Evolutionary conservation across 2,888 invertebrate genomes (phyloP), one percentile per base, ranked within the genome.

Genomic region (Vandiemenella viatica): DNA sequence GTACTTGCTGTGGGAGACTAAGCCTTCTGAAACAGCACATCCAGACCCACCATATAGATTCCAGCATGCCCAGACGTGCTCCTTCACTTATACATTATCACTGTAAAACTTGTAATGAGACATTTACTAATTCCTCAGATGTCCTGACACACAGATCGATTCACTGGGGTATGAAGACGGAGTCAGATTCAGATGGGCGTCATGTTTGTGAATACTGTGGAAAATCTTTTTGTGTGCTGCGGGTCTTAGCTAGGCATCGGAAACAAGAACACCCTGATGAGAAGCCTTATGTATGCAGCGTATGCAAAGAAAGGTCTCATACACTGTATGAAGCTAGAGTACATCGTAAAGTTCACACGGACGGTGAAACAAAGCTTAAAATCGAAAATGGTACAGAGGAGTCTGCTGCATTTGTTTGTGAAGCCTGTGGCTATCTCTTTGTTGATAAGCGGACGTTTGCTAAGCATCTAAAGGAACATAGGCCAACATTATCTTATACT

Each of bases 321-420:
- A 55, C 55, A 4, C 38, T 55, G n/a, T 53, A 55, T 43, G 55
- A 55, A 38, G 55, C 55, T 6, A 45, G 55, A 18, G 38, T 46
- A 18, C 55, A 55, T 37, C 43, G 55, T 5, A 54, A 50, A 45
- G 47, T 22, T 13, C 53, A 54, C 49, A 52, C 50, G 32, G 16
- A 5, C 19, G 40, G 13, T 13, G 15, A 18, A 19, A 18, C 19
- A 8, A 26, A 17, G 18, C 20, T 23, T 5, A 26, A 23, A 32
- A 15, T 20, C 8, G 37, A 17, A 43, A 20, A 37, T 22, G 18
- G 18, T 19, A 17, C 17, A 1, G 22, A 19, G n/a, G 45, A 26
- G 5, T 21, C 21, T 16, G 43, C 26, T 5, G 21, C 44, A 18
- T 50, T 49, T 17, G 40, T 53, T 18, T 53, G 52, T 38, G 52